Evolutionary conservation across 2,797 vertebrate species (phyloP).

Genomic region (Champsocephalus gunnari): DNA sequence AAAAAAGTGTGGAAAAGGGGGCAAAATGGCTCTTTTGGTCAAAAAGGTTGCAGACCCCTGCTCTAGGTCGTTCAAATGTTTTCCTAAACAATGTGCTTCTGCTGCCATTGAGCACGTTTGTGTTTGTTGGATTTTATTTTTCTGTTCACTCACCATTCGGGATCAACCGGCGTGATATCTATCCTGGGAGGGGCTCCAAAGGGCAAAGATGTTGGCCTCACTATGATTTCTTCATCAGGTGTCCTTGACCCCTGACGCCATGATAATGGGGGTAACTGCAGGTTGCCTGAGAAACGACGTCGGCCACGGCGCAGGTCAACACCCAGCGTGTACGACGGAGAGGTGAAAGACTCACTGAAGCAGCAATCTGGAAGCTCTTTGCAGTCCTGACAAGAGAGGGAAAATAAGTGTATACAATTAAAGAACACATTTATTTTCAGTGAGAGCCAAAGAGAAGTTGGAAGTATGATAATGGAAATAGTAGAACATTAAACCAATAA

Average conservation of each 20-base stretch:
- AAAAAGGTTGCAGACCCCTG: too few species aligned
- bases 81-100: not conserved
- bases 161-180: conserved; percentile 93
- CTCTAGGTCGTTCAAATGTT: not conserved
- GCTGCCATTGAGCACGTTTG: not conserved
- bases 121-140: not conserved
- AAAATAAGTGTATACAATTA: not conserved
- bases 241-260: conserved; percentile 91
- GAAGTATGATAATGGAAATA: not conserved
- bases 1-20: too few species aligned
- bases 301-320: conserved; percentile 93
- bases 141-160: conserved; percentile 87
- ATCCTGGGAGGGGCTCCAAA: conserved; percentile 91
- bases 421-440: not conserved
- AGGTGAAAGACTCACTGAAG: conserved; percentile 92
- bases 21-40: too few species aligned
- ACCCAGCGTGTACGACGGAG: conserved; percentile 89
- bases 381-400: conserved; percentile 79
- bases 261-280: conserved; percentile 93
- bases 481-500: not conserved
- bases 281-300: conserved; percentile 91
- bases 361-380: conserved; percentile 89
- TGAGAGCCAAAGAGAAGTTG: not conserved
- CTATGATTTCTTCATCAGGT: conserved; percentile 89
- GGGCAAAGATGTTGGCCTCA: conserved; percentile 92